Percentiles rank a stretch among this genome's conserved stretches.
Conservation (phyloP, 92 coral and sea anemone species). For the Ricordea florida region DNA sequence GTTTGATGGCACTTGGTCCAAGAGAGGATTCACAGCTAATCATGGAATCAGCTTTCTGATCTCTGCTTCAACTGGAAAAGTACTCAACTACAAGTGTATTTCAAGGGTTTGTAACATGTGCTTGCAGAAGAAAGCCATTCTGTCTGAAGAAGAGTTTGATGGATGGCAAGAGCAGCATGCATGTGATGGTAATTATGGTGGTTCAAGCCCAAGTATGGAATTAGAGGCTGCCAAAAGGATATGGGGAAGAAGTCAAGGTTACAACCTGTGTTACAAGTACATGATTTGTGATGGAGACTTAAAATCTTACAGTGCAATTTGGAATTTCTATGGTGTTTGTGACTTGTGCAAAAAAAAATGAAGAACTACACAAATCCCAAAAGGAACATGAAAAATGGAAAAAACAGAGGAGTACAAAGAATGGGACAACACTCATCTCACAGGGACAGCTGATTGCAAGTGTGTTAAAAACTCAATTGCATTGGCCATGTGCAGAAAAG, state of each 20-base stretch:
- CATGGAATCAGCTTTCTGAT: conserved; percentile 49
- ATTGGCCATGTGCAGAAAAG: conserved; percentile 30
- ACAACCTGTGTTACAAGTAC: conserved; percentile 3
- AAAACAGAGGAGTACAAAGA: background rate
- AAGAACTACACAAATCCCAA: background rate
- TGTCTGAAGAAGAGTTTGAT: conserved; percentile 2
- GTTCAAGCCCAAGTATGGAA: conserved; percentile 22
- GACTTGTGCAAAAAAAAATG: background rate
- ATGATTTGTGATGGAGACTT: conserved; percentile 35
- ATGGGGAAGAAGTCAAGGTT: background rate
- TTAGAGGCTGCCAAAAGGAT: background rate
- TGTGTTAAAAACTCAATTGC: conserved; percentile 16
- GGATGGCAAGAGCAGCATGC: background rate
- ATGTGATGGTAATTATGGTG: background rate
- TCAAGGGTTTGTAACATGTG: conserved; percentile 28
- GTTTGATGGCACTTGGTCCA: conserved; percentile 66
- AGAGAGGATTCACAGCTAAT: conserved; percentile 44
- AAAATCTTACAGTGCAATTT: background rate
- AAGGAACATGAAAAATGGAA: background rate
- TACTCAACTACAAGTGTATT: conserved; percentile 25
- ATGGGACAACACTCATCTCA: conserved; percentile 15
- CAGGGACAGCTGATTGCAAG: conserved; percentile 7
- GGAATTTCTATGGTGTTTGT: conserved; percentile 39
- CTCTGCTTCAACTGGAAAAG: conserved; percentile 21
- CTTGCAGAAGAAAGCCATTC: background rate